Conservation (phyloP, 2,797 vertebrate genomes). For the Pseudochaenichthys georgianus region DNA sequence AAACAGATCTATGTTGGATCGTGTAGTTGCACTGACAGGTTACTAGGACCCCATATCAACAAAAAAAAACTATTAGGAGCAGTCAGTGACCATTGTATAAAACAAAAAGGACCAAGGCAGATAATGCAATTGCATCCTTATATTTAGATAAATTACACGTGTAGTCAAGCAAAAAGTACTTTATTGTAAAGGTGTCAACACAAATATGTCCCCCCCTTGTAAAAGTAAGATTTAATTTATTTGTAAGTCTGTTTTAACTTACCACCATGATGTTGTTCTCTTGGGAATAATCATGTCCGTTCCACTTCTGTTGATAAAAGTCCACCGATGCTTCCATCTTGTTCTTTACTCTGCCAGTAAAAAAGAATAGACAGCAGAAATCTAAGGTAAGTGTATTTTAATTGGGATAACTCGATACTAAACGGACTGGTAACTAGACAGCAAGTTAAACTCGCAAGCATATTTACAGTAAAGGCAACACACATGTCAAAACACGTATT, state of each 20-base stretch:
- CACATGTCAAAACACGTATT: neutral
- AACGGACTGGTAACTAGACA: neutral
- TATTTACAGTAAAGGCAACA: neutral
- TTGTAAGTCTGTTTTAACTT: neutral
- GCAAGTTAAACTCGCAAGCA: neutral
- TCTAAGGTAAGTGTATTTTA: neutral
- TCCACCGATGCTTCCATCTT: neutral
- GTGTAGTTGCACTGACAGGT: too few relatives aligned
- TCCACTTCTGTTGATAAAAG: neutral
- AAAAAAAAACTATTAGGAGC: neutral
- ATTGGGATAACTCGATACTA: neutral
- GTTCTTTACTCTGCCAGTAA: neutral
- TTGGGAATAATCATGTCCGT: accelerated
- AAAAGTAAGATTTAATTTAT: neutral
- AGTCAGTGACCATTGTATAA: neutral
- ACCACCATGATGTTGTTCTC: neutral
- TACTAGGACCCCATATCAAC: neutral
- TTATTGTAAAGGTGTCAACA: neutral
- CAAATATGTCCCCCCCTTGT: neutral
- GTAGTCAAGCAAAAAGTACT: too few relatives aligned
- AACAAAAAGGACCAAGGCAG: neutral
- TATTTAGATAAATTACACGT: neutral
- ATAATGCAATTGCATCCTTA: too few relatives aligned
- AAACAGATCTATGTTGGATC: too few relatives aligned
- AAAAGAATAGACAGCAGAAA: neutral